Base-by-base conservation (phyloP, 1,140 invertebrate species). In the Neodiprion virginianus region DNA sequence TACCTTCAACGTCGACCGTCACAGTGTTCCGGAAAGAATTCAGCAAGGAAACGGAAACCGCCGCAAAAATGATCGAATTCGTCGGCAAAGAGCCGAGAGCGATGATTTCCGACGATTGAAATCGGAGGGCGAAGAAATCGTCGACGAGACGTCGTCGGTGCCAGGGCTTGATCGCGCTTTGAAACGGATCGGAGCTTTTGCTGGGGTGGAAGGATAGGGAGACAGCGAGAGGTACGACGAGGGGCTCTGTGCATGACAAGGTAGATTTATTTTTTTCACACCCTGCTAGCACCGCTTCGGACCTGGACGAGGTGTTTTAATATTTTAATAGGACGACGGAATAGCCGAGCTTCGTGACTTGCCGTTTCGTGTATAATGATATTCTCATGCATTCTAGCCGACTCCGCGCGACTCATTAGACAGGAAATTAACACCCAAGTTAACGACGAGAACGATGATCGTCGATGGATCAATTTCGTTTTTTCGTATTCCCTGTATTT, bases 321-420 rank as follows among this genome's bases (percentile, higher is more conserved):
- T 89, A 88, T 88, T 88, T 88, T 87, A 88, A 88, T 86, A 86
- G 86, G 83, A 84, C 83, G 82, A 81, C 79, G 83, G 82, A 87
- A 86, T 84, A 81, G 84, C 82, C 53, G 84, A 81, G 83, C 86
- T 87, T 84, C 86, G 86, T 88, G 86, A 88, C 87, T 88, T 84
- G 84, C 83, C 86, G 78, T 85, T 88, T 87, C 53, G 4, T 84
- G 85, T 40, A 40, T 87, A 88, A 88, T 88, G 87, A 88, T 88
- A 88, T 88, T 87, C 86, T 83, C 86, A 76, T 80, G 83, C 82
- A 84, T 87, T 88, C 84, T 82, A 83, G 83, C 84, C 82, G 80
- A 78, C 78, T 78, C 78, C 78, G 80, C 75, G 81, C 78, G 79
- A 61, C 53, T 61, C 53, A 61, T 61, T 61, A 61, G 53, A 61